Conservation (phyloP, 2,797 vertebrate species). For the Parambassis ranga region DNA sequence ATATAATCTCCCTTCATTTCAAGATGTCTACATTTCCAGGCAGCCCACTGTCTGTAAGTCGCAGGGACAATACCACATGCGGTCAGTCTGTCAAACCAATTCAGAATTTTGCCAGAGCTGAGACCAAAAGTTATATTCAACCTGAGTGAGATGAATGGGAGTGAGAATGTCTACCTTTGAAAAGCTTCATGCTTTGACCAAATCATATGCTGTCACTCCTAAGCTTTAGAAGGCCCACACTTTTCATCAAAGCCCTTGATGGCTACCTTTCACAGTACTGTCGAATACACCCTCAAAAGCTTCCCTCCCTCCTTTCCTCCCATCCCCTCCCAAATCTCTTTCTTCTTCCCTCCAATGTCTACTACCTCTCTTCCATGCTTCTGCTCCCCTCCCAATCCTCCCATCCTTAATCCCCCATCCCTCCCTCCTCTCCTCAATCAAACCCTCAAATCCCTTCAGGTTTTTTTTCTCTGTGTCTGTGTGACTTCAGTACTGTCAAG, state of each 20-base stretch:
- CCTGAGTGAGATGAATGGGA: constrained; percentile 66
- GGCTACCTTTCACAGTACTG: constrained; percentile 79
- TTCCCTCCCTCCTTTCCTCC: constrained; percentile 70
- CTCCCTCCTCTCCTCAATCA: constrained; percentile 67
- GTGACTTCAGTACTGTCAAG: constrained; percentile 75
- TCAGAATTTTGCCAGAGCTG: constrained; percentile 65
- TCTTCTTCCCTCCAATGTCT: constrained; percentile 72
- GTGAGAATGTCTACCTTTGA: constrained; percentile 78
- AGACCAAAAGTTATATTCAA: constrained; percentile 74
- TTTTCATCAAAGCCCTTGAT: constrained; percentile 81
- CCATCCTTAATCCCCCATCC: constrained; percentile 73
- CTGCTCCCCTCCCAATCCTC: constrained; percentile 53
- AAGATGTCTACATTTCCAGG: constrained; percentile 57
- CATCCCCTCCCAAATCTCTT: constrained; percentile 75
- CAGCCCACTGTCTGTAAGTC: constrained; percentile 58
- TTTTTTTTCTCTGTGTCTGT: constrained; percentile 55
- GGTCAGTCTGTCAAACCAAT: constrained; percentile 74
- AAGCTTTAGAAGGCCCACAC: constrained; percentile 80
- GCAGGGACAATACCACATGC: constrained; percentile 64
- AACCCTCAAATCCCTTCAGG: constrained; percentile 71
- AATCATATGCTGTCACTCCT: constrained; percentile 82
- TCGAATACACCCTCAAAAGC: constrained; percentile 78
- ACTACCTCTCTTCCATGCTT: constrained; percentile 42
- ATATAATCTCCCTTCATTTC: constrained; percentile 61
- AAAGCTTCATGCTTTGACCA: constrained; percentile 80